Base-by-base conservation (phyloP, 2,113 vertebrate species). In the Vimba vimba region DNA sequence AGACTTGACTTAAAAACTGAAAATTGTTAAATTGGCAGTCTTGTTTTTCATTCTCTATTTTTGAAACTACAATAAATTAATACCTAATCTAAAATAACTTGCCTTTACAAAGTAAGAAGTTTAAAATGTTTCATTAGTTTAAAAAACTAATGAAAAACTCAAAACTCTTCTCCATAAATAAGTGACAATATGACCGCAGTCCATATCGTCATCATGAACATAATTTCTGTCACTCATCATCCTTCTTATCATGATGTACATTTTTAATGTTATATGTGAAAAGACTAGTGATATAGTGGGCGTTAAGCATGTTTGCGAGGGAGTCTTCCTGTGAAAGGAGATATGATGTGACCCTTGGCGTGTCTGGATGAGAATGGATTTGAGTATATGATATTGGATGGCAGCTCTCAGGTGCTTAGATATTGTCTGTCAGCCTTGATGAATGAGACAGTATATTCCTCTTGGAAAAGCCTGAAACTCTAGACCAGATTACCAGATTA, bases 351-450 rank as follows among this genome's bases (percentile, higher is more conserved):
- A 68, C 57, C 25, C 47, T 66, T 19, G 43, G 69, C 69, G 36
- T 57, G 73, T 87, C 25, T 79, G 62, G 25, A 71, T 78, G 62
- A 59, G 75, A 79, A 79, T 87, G 62, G 62, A 83, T 79, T 66
- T 77, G 50, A 45, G 52, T 21, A 27, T 78, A 43, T 64, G 55
- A 79, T 87, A 68, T 39, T 19, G 45, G 66, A 47, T 45, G 75
- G 76, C 30, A 81, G 83, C 57, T 81, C 43, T 85, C 76, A 55
- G 66, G 82, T 81, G 43, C 36, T 87, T 30, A 74, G 86, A 47
- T 74, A 73, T 36, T 73, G 74, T 78, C 64, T 87, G 82, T 85
- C 86, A 75, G 68, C 59, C 27, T 79, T 87, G 83, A 87, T 87
- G 83, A 87, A 87, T 85, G 82, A 81, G 27, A 36, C 68, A 8